Conservation (phyloP, 2,888 invertebrate genomes). For the Megamerina dolium region DNA sequence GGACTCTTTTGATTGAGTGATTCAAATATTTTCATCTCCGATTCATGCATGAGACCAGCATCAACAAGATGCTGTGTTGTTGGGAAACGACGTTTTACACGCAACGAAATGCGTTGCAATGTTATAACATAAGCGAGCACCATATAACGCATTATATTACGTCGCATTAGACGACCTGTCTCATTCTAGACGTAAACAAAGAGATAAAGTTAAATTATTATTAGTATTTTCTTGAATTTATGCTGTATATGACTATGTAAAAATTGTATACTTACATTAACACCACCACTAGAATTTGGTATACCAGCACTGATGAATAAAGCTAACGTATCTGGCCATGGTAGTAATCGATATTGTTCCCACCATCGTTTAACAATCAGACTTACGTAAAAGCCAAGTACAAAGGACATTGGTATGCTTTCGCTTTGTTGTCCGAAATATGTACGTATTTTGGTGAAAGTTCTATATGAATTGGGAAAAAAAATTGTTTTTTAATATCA, state of each 20-base stretch:
- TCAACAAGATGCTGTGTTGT: conserved; percentile 87
- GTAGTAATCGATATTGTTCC: conserved; percentile 87
- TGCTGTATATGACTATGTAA: no score
- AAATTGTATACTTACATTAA: conserved; percentile 40
- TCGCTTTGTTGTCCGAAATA: conserved; percentile 86
- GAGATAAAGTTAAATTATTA: neutral
- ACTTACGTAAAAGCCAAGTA: conserved; percentile 90
- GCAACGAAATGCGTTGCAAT: conserved; percentile 76
- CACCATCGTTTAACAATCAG: conserved; percentile 91
- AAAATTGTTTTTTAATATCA: neutral
- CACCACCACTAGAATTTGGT: conserved; percentile 62
- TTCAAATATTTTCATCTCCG: conserved; percentile 86
- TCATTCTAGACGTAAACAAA: conserved; percentile 62
- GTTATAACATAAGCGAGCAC: conserved; percentile 85
- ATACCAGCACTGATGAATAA: conserved; percentile 88
- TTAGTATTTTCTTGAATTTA: neutral
- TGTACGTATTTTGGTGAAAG: conserved; percentile 77
- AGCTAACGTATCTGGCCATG: conserved; percentile 90
- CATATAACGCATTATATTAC: conserved; percentile 84
- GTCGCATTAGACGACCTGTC: conserved; percentile 79
- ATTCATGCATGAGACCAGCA: conserved; percentile 85
- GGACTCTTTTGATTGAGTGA: conserved; percentile 83
- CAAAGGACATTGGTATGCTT: conserved; percentile 91
- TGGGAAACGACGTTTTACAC: conserved; percentile 83
- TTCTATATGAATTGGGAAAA: conserved; percentile 53